phyloP scores from a whole-genome alignment of 1,140 invertebrate genomes.

The Pectinophora gossypiella region DNA sequence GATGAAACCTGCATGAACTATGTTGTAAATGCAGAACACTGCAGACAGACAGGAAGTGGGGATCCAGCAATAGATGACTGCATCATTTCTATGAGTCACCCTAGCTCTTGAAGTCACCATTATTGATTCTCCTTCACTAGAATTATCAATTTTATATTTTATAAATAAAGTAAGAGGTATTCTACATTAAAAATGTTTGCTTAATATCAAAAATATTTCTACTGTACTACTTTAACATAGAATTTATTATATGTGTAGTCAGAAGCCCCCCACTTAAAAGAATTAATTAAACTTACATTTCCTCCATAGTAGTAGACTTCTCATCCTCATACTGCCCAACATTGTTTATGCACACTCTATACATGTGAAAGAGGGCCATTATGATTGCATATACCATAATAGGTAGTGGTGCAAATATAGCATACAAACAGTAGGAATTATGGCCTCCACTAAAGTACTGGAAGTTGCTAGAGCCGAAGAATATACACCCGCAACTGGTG shows the following conservation, averaged over 20 bases:
- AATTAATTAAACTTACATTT: constrained; percentile 68
- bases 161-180: background rate
- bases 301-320: constrained; percentile 69
- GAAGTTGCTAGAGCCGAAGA: constrained; percentile 78
- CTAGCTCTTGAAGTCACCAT: constrained; percentile 74
- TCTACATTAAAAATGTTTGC: too few species aligned
- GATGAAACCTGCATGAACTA: constrained; percentile 78
- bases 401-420: constrained; percentile 77
- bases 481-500: constrained; percentile 80
- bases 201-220: too few species aligned
- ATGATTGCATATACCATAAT: constrained; percentile 74
- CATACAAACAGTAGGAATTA: constrained; percentile 78
- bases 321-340: constrained; percentile 70
- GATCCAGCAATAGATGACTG: constrained; percentile 78
- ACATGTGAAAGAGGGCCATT: constrained; percentile 79
- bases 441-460: constrained; percentile 80
- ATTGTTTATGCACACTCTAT: constrained; percentile 79
- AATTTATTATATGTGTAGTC: background rate
- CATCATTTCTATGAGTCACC: constrained; percentile 66
- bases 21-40: constrained; percentile 77
- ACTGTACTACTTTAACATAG: background rate
- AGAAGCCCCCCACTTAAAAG: background rate
- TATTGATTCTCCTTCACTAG: constrained; percentile 76
- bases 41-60: constrained; percentile 74
- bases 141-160: constrained; percentile 15